A percentile compares a stretch with the other conserved stretches of the same genome.
These are phyloP conservation scores for Malurus splendens DNA, from an alignment of 2,797 vertebrate species.

Conservation along the genomic window DNA sequence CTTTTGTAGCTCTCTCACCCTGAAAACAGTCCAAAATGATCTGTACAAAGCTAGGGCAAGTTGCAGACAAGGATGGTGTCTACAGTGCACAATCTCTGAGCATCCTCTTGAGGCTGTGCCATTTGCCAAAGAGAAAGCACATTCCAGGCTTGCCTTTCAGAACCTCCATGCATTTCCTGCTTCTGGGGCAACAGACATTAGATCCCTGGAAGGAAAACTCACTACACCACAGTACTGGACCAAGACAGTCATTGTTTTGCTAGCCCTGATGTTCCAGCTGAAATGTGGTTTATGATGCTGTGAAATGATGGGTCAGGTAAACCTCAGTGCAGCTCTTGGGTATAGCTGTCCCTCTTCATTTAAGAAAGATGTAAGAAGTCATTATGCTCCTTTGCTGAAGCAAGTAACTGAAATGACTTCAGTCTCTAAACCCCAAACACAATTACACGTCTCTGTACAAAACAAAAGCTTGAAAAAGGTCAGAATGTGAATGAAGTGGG, in stretches of 20 bases:
- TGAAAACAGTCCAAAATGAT: background rate
- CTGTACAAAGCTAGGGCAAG: background rate
- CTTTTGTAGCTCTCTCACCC: background rate
- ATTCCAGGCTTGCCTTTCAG: background rate
- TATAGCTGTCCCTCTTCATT: conserved; percentile 46
- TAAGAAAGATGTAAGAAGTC: conserved; percentile 9
- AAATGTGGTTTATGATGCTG: conserved; percentile 1
- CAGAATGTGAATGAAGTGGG: background rate
- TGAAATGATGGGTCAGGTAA: conserved; percentile 35
- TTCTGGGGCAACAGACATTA: background rate
- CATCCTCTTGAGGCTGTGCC: background rate
- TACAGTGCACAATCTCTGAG: background rate
- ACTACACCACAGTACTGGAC: background rate
- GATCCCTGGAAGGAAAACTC: background rate
- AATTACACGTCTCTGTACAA: conserved; percentile 14
- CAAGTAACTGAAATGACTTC: conserved; percentile 5
- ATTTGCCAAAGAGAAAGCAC: background rate
- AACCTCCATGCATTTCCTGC: background rate
- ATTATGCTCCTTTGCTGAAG: conserved; percentile 22
- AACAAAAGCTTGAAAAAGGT: conserved; percentile 15
- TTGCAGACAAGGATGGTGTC: background rate
- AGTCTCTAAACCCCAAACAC: conserved; percentile 47
- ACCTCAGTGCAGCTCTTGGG: conserved; percentile 1
- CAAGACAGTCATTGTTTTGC: background rate
- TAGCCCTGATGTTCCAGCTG: background rate